Conservation (phyloP, 2,888 invertebrate genomes). For the Calliopum simillimum region DNA sequence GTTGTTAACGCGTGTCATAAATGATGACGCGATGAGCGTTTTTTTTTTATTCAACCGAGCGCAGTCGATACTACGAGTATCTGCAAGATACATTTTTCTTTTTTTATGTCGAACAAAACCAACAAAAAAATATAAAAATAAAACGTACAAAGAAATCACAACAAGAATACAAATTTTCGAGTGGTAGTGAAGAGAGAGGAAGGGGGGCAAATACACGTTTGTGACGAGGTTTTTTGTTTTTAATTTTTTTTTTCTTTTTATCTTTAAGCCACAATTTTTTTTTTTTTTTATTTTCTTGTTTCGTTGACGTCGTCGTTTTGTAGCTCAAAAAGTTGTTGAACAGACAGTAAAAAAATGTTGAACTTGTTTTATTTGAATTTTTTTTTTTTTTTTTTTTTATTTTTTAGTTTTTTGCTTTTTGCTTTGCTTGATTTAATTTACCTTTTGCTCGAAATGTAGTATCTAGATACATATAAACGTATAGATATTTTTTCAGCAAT, state of each 20-base stretch:
- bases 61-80: background rate
- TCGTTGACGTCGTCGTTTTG: constrained; percentile 11
- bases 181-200: too few species aligned
- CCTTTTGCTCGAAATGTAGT: constrained; percentile 1
- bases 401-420: too few species aligned
- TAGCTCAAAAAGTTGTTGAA: constrained; percentile 9
- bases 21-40: background rate
- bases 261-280: background rate
- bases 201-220: background rate
- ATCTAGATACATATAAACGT: background rate
- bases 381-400: constrained; percentile 11
- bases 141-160: background rate
- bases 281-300: background rate
- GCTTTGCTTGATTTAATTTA: background rate
- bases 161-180: background rate
- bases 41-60: background rate
- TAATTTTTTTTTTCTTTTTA: background rate
- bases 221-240: background rate
- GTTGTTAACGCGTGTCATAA: background rate
- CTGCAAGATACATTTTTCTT: constrained; percentile 2
- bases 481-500: constrained; percentile 6
- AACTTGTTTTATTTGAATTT: background rate
- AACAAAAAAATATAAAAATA: background rate
- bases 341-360: constrained; percentile 1
- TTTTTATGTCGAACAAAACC: background rate